Percentiles rank a stretch among this genome's conserved stretches.
These are phyloP conservation scores for Drosophila pseudoobscura DNA, from an alignment of 1,140 invertebrate genomes.

Conservation along the genomic window DNA sequence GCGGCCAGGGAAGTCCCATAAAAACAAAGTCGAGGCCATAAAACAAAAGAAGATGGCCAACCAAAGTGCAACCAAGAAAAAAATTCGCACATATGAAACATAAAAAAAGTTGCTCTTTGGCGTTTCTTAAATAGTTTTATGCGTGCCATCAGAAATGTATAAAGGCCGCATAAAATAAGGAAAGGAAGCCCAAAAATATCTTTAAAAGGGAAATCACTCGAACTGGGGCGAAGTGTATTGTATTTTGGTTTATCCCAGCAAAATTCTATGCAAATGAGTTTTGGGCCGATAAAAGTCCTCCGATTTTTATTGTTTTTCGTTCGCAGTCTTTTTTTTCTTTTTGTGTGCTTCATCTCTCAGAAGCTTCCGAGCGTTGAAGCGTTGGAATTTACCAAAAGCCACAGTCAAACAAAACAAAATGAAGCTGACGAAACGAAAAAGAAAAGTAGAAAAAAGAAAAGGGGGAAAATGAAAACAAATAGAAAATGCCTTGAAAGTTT, in stretches of 20 bases:
- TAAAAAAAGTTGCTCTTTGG: constrained; percentile 27
- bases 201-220: constrained; percentile 50
- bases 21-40: constrained; percentile 62
- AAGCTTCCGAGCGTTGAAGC: constrained; percentile 46
- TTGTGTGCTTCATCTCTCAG: constrained; percentile 1
- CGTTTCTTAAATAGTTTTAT: constrained; percentile 75
- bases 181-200: constrained; percentile 20
- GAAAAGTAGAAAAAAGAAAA: constrained; percentile 18
- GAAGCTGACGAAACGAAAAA: constrained; percentile 44
- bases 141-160: constrained; percentile 42
- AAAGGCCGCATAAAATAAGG: constrained; percentile 54
- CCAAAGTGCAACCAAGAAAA: constrained; percentile 40
- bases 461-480: constrained; percentile 48
- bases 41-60: constrained; percentile 46
- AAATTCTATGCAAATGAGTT: constrained; percentile 64
- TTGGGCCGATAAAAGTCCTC: constrained; percentile 28
- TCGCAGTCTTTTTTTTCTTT: neutral
- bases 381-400: constrained; percentile 55
- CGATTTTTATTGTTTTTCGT: constrained; percentile 52
- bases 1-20: constrained; percentile 33
- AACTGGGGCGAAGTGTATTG: constrained; percentile 2
- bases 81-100: constrained; percentile 20
- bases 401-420: constrained; percentile 52
- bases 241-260: constrained; percentile 37
- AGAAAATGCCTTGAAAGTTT: constrained; percentile 68